Conservation (phyloP, 1,140 invertebrate species). For the Limonius californicus region DNA sequence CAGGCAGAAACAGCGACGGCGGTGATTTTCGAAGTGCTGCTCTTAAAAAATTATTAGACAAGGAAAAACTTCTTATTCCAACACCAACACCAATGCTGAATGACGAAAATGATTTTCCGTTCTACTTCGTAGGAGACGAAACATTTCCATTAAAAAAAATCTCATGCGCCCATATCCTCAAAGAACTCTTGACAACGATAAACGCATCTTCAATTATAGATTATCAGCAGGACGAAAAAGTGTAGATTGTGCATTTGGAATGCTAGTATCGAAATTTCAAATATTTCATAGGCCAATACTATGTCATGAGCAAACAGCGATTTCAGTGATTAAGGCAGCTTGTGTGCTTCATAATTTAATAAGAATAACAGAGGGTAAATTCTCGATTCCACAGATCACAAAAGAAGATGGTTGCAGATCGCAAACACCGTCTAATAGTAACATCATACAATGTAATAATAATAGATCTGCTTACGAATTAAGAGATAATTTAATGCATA, state of each 20-base stretch:
- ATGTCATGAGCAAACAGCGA: too few species aligned
- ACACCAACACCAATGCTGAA: neutral
- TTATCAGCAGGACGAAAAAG: slow-evolving; percentile 5
- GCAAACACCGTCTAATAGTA: too few species aligned
- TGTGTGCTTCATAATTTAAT: too few species aligned
- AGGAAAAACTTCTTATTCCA: neutral
- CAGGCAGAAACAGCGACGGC: slow-evolving; percentile 30
- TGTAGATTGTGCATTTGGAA: slow-evolving; percentile 16
- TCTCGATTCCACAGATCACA: too few species aligned
- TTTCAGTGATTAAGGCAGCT: too few species aligned
- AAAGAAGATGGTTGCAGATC: too few species aligned
- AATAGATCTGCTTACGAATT: too few species aligned
- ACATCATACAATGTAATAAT: too few species aligned
- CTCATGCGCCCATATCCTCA: slow-evolving; percentile 26
- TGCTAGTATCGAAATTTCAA: slow-evolving; percentile 20
- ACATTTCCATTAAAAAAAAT: slow-evolving; percentile 28
- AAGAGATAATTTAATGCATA: too few species aligned
- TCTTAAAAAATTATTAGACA: neutral
- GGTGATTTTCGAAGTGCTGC: neutral
- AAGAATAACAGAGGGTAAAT: too few species aligned
- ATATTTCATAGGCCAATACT: slow-evolving; percentile 7
- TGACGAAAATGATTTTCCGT: slow-evolving; percentile 14
- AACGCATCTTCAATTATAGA: slow-evolving; percentile 18
- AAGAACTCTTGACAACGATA: slow-evolving; percentile 19
- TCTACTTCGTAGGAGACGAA: slow-evolving; percentile 28